Evolutionary conservation across 1,140 invertebrate genomes (phyloP).

Genomic region (Hylaeus volcanicus): DNA sequence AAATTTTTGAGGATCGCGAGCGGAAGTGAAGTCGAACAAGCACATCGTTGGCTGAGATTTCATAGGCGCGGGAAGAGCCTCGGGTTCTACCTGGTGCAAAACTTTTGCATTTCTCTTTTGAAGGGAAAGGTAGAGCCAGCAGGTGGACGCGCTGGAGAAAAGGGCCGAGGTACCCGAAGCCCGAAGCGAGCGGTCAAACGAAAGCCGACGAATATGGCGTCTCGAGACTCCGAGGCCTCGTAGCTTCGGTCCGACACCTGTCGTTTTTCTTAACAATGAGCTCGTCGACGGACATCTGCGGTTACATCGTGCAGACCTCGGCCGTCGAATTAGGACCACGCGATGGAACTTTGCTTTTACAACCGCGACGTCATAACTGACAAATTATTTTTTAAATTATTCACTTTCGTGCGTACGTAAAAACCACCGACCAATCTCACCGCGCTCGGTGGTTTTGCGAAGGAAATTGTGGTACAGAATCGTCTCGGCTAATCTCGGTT

Average conservation of each 20-base stretch:
- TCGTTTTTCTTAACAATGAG: neutral
- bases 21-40: too few species aligned
- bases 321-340: too few species aligned
- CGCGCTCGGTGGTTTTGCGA: too few species aligned
- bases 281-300: neutral
- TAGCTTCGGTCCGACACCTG: constrained; percentile 3
- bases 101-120: constrained; percentile 1
- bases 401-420: too few species aligned
- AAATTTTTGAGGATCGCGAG: neutral
- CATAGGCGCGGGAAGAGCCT: neutral
- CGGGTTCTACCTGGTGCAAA: neutral
- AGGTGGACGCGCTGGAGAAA: constrained; percentile 1
- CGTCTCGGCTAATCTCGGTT: too few species aligned
- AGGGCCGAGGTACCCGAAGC: neutral
- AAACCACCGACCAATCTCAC: too few species aligned
- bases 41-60: too few species aligned
- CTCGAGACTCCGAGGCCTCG: neutral
- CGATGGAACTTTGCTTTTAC: too few species aligned
- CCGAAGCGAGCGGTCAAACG: neutral
- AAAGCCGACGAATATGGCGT: neutral
- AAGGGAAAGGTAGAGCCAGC: constrained; percentile 8
- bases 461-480: too few species aligned
- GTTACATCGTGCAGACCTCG: neutral
- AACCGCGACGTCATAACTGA: too few species aligned
- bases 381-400: too few species aligned